Evolutionary conservation across 2,797 vertebrate species (phyloP).

Genomic region (Brachymystax lenok): DNA sequence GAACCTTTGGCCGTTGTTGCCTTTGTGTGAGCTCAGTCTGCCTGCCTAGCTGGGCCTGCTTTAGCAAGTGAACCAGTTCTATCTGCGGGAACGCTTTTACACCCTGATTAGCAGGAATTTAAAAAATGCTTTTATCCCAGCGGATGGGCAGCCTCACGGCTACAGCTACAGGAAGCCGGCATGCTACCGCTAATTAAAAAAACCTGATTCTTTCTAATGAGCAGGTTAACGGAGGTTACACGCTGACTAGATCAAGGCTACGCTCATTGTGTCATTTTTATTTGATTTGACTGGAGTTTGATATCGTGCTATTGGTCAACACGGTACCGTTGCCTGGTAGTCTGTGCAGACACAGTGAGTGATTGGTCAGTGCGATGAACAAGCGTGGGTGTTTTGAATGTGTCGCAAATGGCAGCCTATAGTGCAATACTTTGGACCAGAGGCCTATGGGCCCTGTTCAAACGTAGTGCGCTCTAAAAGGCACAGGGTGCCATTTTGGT

Average conservation of each 20-base stretch:
- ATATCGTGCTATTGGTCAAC: background rate
- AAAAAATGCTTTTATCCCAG: slow-evolving; percentile 7
- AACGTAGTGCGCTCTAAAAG: background rate
- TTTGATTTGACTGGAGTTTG: background rate
- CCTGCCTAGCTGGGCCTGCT: background rate
- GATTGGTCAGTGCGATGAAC: background rate
- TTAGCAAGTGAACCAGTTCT: slow-evolving; percentile 19
- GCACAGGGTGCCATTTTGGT: background rate
- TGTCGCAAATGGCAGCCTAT: background rate
- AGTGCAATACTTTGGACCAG: no score
- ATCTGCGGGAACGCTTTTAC: slow-evolving; percentile 6
- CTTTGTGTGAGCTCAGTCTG: slow-evolving; percentile 27
- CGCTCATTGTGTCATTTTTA: background rate
- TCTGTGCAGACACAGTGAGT: background rate
- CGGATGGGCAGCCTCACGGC: background rate
- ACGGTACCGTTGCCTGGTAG: background rate
- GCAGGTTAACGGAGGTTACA: slow-evolving; percentile 12
- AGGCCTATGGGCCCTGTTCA: background rate
- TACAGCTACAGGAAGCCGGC: background rate
- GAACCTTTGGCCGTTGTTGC: slow-evolving; percentile 49
- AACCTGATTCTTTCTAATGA: background rate
- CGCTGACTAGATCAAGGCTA: slow-evolving; percentile 6
- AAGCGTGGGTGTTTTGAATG: background rate
- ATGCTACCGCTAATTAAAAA: background rate
- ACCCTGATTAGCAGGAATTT: slow-evolving; percentile 2